phyloP scores from a whole-genome alignment of 2,888 invertebrate species.

The Argyresthia albistria region DNA sequence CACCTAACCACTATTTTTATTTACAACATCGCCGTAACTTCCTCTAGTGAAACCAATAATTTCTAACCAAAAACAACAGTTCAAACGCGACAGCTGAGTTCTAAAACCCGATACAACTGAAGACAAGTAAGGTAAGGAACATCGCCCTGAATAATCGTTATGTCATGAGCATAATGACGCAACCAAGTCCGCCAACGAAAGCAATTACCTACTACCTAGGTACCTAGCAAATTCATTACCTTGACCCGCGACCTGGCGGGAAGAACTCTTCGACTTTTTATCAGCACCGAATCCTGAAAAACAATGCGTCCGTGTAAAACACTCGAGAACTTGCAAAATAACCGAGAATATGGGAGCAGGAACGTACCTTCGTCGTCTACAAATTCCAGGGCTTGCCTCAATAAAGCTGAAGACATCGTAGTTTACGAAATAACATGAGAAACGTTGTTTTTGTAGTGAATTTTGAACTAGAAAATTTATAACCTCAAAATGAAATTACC shows the following conservation, averaged over 20 bases:
- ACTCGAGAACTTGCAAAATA: not conserved
- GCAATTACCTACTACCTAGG: not conserved
- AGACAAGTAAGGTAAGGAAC: too few relatives aligned
- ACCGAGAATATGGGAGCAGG: not conserved
- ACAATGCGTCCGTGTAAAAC: too few relatives aligned
- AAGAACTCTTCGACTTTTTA: too few relatives aligned
- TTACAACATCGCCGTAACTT: too few relatives aligned
- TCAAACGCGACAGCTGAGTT: too few relatives aligned
- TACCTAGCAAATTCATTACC: conserved; percentile 28
- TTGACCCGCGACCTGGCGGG: conserved; percentile 30
- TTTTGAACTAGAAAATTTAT: conserved; percentile 13
- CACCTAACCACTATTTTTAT: too few relatives aligned
- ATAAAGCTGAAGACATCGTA: conserved; percentile 72
- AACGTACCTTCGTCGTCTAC: conserved; percentile 56
- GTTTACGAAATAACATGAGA: conserved; percentile 3
- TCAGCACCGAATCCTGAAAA: too few relatives aligned
- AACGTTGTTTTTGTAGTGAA: not conserved
- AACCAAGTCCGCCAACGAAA: not conserved
- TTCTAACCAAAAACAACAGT: too few relatives aligned
- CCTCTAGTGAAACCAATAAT: too few relatives aligned
- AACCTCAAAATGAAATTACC: conserved; percentile 21
- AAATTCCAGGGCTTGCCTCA: conserved; percentile 69
- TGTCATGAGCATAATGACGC: not conserved
- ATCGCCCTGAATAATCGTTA: not conserved
- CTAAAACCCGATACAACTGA: too few relatives aligned